Evolutionary conservation across 2,113 vertebrate species (phyloP).

Genomic region (Ondatra zibethicus): DNA sequence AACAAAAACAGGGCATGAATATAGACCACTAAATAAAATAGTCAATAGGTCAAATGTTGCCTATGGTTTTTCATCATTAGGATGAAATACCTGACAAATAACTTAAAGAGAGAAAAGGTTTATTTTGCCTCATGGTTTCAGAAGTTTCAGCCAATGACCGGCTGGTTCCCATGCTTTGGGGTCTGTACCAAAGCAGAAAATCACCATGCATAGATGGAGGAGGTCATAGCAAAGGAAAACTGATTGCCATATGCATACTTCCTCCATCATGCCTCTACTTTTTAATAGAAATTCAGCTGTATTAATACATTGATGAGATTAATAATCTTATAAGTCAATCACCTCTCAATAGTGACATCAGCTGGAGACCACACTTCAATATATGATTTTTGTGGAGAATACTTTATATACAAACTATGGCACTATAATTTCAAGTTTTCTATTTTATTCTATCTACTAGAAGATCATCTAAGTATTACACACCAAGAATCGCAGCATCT

Average conservation of each 20-base stretch:
- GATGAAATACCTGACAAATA: background rate
- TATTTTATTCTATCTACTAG: background rate
- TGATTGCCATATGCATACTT: background rate
- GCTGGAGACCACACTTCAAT: no score
- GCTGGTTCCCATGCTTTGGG: background rate
- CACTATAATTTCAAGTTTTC: background rate
- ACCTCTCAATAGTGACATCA: background rate
- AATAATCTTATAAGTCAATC: background rate
- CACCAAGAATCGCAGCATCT: background rate
- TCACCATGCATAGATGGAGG: background rate
- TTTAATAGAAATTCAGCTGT: background rate
- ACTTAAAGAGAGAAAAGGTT: background rate
- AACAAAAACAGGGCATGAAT: background rate
- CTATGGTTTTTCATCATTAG: background rate
- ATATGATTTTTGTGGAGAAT: background rate
- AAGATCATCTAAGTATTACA: background rate
- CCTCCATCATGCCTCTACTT: background rate
- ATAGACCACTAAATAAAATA: conserved; percentile 32
- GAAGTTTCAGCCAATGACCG: no score
- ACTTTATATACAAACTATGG: background rate
- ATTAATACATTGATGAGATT: background rate
- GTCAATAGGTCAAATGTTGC: background rate
- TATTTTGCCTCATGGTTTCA: background rate
- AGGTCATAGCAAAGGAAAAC: background rate
- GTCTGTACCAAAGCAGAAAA: background rate